Evolutionary conservation across 1,140 invertebrate genomes (phyloP).

Genomic region (Zeugodacus cucurbitae): DNA sequence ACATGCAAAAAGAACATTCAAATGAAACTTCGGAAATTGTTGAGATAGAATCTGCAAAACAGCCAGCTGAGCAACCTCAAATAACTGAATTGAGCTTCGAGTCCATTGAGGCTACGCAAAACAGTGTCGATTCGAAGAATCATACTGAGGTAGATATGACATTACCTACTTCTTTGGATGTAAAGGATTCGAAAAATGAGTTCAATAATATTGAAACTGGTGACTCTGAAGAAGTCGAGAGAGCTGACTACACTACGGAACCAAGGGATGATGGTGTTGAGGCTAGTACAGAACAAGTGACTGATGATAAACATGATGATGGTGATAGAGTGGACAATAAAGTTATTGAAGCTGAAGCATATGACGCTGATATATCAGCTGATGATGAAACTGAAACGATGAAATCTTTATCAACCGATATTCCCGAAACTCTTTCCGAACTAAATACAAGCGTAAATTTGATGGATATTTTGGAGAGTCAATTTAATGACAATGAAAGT

Average conservation of each 20-base stretch:
- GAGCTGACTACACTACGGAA: no score
- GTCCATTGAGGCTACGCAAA: background rate
- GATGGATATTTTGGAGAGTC: background rate
- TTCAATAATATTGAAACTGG: no score
- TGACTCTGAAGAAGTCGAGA: no score
- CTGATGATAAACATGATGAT: background rate
- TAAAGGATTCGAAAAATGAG: no score
- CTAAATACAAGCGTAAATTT: no score
- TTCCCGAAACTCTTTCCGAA: background rate
- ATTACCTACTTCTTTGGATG: no score
- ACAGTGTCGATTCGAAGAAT: background rate
- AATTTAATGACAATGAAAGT: background rate
- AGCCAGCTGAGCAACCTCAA: background rate
- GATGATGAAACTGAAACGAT: background rate
- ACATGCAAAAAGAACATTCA: background rate
- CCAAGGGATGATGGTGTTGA: background rate
- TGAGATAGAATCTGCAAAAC: background rate
- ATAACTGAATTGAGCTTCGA: background rate
- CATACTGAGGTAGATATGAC: background rate
- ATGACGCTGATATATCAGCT: background rate
- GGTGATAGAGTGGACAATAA: background rate
- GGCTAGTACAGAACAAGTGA: background rate
- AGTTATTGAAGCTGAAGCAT: background rate
- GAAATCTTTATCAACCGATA: background rate
- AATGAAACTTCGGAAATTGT: background rate